phyloP scores from a whole-genome alignment of 2,888 invertebrate genomes.

The Xylota segnis region DNA sequence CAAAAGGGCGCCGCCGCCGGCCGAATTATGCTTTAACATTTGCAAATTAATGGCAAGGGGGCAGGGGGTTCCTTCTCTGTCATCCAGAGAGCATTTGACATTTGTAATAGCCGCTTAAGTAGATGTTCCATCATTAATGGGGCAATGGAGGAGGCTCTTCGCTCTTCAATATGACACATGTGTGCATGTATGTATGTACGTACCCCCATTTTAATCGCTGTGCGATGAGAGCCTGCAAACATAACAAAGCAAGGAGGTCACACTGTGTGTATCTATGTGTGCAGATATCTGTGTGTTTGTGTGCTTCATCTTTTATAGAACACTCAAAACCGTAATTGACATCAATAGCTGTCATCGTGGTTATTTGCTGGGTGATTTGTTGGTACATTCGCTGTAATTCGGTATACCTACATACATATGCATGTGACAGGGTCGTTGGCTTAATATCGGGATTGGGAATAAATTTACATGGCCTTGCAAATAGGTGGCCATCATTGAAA shows the following conservation, averaged over 20 bases:
- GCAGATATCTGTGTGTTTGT: slow-evolving; percentile 24
- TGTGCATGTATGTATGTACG: neutral
- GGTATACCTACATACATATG: neutral
- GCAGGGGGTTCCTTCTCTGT: slow-evolving; percentile 20
- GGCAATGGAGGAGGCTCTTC: neutral
- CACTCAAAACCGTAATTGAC: slow-evolving; percentile 75
- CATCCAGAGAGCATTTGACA: slow-evolving; percentile 35
- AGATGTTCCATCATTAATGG: slow-evolving; percentile 54
- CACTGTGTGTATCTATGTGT: slow-evolving; percentile 6
- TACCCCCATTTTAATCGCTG: slow-evolving; percentile 48
- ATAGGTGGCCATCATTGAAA: slow-evolving; percentile 59
- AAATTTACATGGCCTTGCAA: slow-evolving; percentile 62
- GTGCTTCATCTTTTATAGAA: slow-evolving; percentile 62
- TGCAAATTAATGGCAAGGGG: slow-evolving; percentile 65
- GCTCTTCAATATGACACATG: neutral
- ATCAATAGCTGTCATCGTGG: slow-evolving; percentile 69
- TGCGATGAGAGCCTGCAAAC: slow-evolving; percentile 65
- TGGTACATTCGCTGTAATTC: slow-evolving; percentile 44
- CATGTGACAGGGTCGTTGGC: slow-evolving; percentile 31
- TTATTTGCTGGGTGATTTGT: slow-evolving; percentile 42
- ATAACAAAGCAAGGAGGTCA: slow-evolving; percentile 75
- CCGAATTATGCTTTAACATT: slow-evolving; percentile 49
- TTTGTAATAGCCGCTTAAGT: slow-evolving; percentile 69
- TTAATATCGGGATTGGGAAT: slow-evolving; percentile 35
- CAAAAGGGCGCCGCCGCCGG: slow-evolving; percentile 7